These are phyloP conservation scores for Chrysolina americana DNA, from an alignment of 2,888 invertebrate species.

Conservation along the genomic window DNA sequence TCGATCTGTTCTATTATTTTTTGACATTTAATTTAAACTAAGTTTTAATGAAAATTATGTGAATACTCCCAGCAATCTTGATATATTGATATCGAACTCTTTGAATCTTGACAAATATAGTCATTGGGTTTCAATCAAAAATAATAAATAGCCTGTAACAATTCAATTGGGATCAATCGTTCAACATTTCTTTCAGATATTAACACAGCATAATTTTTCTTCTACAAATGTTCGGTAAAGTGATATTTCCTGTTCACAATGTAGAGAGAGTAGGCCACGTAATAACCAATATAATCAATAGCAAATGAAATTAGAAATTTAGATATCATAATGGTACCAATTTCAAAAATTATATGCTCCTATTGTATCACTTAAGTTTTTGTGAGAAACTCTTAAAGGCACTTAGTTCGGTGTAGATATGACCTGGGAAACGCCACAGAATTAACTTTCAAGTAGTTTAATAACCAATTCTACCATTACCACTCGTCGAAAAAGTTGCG, in stretches of 20 bases:
- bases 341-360: conserved; percentile 6
- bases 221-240: not conserved
- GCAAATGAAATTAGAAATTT: not conserved
- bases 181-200: too few species aligned
- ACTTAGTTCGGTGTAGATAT: not conserved
- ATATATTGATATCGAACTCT: too few species aligned
- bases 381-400: not conserved
- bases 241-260: not conserved
- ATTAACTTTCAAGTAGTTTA: not conserved
- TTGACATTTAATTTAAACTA: too few species aligned
- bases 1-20: too few species aligned
- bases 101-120: too few species aligned
- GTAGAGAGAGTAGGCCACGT: conserved; percentile 10
- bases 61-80: too few species aligned
- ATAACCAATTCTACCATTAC: not conserved
- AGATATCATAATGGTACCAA: conserved; percentile 4
- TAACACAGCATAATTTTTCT: too few species aligned
- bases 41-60: too few species aligned
- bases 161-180: too few species aligned
- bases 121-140: too few species aligned
- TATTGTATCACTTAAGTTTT: conserved; percentile 10
- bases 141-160: too few species aligned
- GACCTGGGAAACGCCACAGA: not conserved
- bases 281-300: conserved; percentile 1
- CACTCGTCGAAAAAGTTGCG: not conserved